Conservation (phyloP, 92 coral and sea anemone species). For the Montipora capitata region DNA sequence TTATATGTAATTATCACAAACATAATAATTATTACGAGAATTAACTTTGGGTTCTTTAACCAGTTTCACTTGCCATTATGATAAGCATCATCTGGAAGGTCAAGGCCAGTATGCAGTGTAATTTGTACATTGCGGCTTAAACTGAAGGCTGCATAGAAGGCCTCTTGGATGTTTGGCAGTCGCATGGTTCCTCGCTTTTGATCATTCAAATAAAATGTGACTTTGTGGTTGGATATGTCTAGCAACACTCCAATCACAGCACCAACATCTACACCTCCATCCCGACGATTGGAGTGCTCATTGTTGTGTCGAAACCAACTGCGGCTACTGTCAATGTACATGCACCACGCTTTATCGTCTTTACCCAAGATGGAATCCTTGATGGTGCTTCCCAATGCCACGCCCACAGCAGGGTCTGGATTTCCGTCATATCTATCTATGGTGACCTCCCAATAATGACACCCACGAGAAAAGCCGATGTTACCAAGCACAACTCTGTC, state of each 20-base stretch:
- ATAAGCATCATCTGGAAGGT: slow-evolving; percentile 84
- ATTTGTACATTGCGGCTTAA: slow-evolving; percentile 95
- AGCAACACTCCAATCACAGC: slow-evolving; percentile 91
- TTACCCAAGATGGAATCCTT: slow-evolving; percentile 96
- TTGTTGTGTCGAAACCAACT: slow-evolving; percentile 99
- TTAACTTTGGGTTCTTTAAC: too few species aligned
- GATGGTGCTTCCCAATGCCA: slow-evolving; percentile 91
- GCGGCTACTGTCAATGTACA: slow-evolving; percentile 98
- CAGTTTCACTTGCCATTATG: slow-evolving; percentile 7
- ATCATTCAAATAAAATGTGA: slow-evolving; percentile 95
- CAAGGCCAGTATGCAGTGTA: slow-evolving; percentile 92
- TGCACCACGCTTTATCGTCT: slow-evolving; percentile 97
- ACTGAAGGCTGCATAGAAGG: slow-evolving; percentile 96
- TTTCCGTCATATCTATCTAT: slow-evolving; percentile 96
- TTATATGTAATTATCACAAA: too few species aligned
- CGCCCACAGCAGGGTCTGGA: slow-evolving; percentile 99
- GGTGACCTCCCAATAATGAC: slow-evolving; percentile 98
- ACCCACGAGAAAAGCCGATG: slow-evolving; percentile 96
- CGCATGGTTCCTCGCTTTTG: slow-evolving; percentile 92
- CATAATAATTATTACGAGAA: too few species aligned
- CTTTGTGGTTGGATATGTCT: slow-evolving; percentile 79
- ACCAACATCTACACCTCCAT: slow-evolving; percentile 96
- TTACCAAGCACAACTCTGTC: slow-evolving; percentile 97
- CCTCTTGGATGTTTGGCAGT: slow-evolving; percentile 81
- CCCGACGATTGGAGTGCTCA: slow-evolving; percentile 97